Evolutionary conservation across 2,113 vertebrate species (phyloP).

Genomic region (Nicator chloris): DNA sequence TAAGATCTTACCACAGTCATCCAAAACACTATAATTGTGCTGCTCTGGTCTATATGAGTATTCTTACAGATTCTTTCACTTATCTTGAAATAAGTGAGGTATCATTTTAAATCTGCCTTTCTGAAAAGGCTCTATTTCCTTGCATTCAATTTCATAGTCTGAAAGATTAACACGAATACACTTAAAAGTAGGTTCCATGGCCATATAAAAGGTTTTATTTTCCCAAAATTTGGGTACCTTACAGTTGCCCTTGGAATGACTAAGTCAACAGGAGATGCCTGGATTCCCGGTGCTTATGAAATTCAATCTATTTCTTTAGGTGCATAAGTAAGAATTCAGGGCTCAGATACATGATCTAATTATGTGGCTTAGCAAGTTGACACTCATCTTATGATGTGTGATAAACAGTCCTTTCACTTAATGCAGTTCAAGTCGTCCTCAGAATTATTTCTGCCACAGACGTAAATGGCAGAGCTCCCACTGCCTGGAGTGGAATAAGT

Average conservation of each 20-base stretch:
- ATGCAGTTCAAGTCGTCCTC: background rate
- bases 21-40: background rate
- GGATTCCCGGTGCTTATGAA: slow-evolving; percentile 19
- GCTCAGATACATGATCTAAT: background rate
- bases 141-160: background rate
- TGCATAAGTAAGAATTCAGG: background rate
- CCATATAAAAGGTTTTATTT: slow-evolving; percentile 12
- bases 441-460: background rate
- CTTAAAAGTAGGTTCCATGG: background rate
- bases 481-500: background rate
- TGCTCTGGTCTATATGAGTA: background rate
- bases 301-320: slow-evolving; percentile 52
- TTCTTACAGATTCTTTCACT: background rate
- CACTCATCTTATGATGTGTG: background rate
- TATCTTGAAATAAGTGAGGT: background rate
- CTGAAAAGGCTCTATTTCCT: background rate
- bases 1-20: background rate
- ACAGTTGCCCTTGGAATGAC: background rate
- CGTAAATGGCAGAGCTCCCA: background rate
- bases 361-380: slow-evolving; percentile 25
- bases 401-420: slow-evolving; percentile 22
- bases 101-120: background rate
- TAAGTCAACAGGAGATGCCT: slow-evolving; percentile 37
- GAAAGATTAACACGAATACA: background rate
- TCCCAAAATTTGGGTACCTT: background rate